Percentiles rank a stretch among this genome's conserved stretches.
These are phyloP conservation scores for Ommatoiulus sabulosus DNA, from an alignment of 2,888 invertebrate species.

Conservation along the genomic window DNA sequence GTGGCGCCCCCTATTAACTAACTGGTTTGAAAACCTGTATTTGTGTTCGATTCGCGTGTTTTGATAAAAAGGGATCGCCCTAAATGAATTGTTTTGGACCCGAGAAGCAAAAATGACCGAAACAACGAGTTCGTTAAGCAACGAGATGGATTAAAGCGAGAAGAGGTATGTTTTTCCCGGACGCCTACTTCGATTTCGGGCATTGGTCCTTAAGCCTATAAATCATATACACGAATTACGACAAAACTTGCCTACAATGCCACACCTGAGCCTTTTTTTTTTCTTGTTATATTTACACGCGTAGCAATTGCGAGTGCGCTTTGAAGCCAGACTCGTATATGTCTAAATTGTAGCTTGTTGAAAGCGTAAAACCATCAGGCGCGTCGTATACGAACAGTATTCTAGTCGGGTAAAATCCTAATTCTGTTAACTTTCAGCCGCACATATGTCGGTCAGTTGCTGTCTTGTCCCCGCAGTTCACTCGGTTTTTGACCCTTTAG, in stretches of 20 bases:
- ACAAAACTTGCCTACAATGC: slow-evolving; percentile 30
- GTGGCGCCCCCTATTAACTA: slow-evolving; percentile 1
- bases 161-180: background rate
- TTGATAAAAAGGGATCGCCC: slow-evolving; percentile 32
- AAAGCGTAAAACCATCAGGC: background rate
- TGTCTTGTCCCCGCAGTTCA: background rate
- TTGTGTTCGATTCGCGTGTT: background rate
- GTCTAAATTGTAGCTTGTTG: background rate
- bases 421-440: background rate
- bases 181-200: background rate
- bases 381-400: background rate
- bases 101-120: background rate
- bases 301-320: background rate
- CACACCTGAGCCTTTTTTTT: slow-evolving; percentile 25
- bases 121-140: background rate
- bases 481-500: background rate
- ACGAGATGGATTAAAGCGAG: background rate
- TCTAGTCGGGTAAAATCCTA: background rate
- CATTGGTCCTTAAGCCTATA: slow-evolving; percentile 22
- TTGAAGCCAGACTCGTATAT: background rate
- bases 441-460: slow-evolving; percentile 15
- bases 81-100: background rate
- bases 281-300: background rate
- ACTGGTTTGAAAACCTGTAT: slow-evolving; percentile 36
- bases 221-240: background rate